These are phyloP conservation scores for Sylvia borin DNA, from an alignment of 2,797 vertebrate species.

Conservation along the genomic window DNA sequence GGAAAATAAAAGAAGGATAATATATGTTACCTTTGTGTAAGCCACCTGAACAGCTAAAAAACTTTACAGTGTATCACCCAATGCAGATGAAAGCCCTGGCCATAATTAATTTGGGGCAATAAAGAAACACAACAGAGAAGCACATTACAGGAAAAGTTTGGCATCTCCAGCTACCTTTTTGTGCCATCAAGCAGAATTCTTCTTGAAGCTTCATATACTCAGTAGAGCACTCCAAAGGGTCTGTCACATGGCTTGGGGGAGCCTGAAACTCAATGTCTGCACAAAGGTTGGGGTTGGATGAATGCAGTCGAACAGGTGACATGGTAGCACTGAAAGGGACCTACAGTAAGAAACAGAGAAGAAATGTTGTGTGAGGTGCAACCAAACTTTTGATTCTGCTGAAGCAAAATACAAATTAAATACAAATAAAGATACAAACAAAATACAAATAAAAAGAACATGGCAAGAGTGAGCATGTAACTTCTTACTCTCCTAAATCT, in stretches of 20 bases:
- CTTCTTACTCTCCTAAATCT: background rate
- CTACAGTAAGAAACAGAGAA: constrained; percentile 71
- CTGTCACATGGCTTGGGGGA: constrained; percentile 84
- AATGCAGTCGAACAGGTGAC: constrained; percentile 93
- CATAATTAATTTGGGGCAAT: background rate
- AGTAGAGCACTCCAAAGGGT: constrained; percentile 86
- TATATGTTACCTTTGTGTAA: background rate
- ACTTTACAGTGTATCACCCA: background rate
- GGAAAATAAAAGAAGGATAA: background rate
- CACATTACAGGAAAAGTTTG: background rate
- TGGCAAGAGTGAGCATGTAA: background rate
- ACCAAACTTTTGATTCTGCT: background rate
- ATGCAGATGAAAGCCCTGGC: background rate
- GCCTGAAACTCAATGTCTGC: constrained; percentile 93
- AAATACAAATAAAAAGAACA: background rate
- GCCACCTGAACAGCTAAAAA: background rate
- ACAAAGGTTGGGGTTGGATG: constrained; percentile 97
- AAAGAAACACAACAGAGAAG: background rate
- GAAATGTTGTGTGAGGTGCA: background rate
- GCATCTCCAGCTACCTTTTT: constrained; percentile 86
- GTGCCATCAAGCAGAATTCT: constrained; percentile 96
- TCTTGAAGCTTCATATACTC: constrained; percentile 98
- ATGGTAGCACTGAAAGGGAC: constrained; percentile 93
- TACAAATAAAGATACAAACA: background rate
- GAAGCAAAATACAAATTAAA: background rate